Base-by-base conservation (phyloP, 2,888 invertebrate genomes). In the Sinohyriopsis cumingii region DNA sequence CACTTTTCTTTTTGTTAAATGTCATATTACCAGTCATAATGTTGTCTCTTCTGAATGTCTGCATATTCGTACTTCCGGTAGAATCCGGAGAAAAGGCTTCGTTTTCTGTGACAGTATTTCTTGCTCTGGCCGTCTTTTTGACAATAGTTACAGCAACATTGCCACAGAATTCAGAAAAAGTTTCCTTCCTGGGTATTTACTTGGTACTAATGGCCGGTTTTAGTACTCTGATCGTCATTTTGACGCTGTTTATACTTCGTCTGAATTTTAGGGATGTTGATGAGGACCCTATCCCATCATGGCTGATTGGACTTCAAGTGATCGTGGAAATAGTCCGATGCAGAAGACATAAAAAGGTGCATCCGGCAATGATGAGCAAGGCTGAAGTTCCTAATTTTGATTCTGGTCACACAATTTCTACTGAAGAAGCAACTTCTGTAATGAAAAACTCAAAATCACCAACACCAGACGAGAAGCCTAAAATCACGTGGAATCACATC, bases 1-100 rank as follows among this genome's bases (percentile, higher is more conserved):
- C 79, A n/a, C 68, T 72, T 19, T 77, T 69, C 65, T 63, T 68
- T 12, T 61, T 79, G n/a, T 55, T 73, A 12, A 66, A 72, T n/a
- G 68, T 76, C n/a, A 65, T 79, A 1, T 56, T 79, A 18, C 79
- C 79, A 12, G 73, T 79, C 5, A 70, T 77, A 18, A 55, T 76
- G 61, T 61, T 79, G 24, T 68, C 73, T 0, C 55, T 72, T 54
- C 64, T 79, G 57, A 72, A 76, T 57, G 55, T 79, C 6, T 71
- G 73, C 19, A 75, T 71, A 9, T 79, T 79, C 57, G 59, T 69
- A 5, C 60, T 79, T 28, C 79, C 79, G 9, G 61, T 64, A 24
- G 75, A 75, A 45, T 64, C 68, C 12, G 75, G 77, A 45, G 77
- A 77, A 62, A 73, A 71, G 57, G 69, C 75, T 1, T 60, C 73